Evolutionary conservation across 2,888 invertebrate species (phyloP), one percentile per base, ranked within the genome.

Genomic region (Furcula furcula): DNA sequence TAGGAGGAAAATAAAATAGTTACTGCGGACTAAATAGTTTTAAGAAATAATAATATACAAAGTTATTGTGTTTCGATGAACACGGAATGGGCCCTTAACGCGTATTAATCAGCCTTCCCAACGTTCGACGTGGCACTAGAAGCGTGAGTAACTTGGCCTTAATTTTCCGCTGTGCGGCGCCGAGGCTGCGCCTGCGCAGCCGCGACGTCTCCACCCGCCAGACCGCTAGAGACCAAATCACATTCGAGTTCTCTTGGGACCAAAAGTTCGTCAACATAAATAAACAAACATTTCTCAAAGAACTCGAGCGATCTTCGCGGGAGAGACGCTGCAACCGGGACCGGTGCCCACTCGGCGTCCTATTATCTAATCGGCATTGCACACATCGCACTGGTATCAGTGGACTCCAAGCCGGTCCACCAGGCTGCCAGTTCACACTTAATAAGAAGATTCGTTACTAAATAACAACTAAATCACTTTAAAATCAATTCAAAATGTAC

Each of bases 391-490:
- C 87, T 87, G 87, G 87, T 84, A 79, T 80, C 69, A 65, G 69
- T 55, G 72, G 71, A 74, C 76, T 68, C 54, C 38, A 48, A 63
- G 69, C 70, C 76, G 59, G 71, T 72, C 76, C 78, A 72, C 74
- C 54, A 64, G 76, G 79, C 79, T 78, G 82, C 82, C 82, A 79
- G 77, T 76, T 78, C n/a, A 85, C 72, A 76, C 69, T 75, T 81
- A 75, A 76, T 79, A 81, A 82, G 76, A 83, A 78, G 84, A 85
- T 86, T 88, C 86, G 71, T 80, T 75, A 84, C 87, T 84, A 87
- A 77, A 86, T 87, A 87, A 86, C 84, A 87, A 88, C 86, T 87
- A 87, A 86, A 86, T 88, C 87, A 87, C 87, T 80, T 87, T 85
- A 83, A 85, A 87, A 83, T 85, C 83, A 86, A 86, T 86, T 81